Percentiles rank a stretch among this genome's conserved stretches.
Evolutionary conservation across 2,888 invertebrate genomes (phyloP).

Genomic region (Agriopis leucophaearia): DNA sequence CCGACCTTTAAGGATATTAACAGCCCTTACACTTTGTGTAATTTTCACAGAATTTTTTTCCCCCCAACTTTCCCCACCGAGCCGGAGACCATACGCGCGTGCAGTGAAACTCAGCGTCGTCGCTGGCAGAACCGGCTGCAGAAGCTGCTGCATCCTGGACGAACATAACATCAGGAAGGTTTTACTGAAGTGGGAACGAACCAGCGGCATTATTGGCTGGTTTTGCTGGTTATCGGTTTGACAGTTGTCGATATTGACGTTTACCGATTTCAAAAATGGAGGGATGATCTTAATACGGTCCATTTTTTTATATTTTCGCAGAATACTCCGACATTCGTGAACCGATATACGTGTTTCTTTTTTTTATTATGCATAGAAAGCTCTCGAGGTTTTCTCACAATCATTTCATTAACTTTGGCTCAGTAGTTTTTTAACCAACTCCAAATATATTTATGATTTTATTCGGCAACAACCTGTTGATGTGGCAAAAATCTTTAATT

Average conservation of each 20-base stretch:
- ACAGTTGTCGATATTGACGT: neutral
- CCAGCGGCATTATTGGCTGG: neutral
- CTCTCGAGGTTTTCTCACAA: no score
- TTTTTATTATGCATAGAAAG: no score
- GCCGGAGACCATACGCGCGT: conserved; percentile 54
- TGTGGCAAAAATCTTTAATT: no score
- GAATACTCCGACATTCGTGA: no score
- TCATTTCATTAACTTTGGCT: no score
- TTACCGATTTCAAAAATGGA: neutral
- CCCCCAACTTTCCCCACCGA: conserved; percentile 68
- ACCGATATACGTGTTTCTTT: no score
- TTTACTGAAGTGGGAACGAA: neutral
- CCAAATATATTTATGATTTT: no score
- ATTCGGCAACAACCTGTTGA: no score
- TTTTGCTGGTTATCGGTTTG: neutral
- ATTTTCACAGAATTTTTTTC: conserved; percentile 51
- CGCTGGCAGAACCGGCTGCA: conserved; percentile 72
- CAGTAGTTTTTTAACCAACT: no score
- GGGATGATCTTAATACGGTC: no score
- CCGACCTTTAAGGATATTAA: neutral
- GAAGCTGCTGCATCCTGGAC: conserved; percentile 58
- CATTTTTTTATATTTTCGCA: neutral
- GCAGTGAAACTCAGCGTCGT: conserved; percentile 67
- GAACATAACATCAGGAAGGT: conserved; percentile 2
- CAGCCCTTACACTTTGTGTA: neutral